Percentiles rank a stretch among this genome's conserved stretches.
Conservation (phyloP, 2,888 invertebrate species). For the Drosophila mercatorum region DNA sequence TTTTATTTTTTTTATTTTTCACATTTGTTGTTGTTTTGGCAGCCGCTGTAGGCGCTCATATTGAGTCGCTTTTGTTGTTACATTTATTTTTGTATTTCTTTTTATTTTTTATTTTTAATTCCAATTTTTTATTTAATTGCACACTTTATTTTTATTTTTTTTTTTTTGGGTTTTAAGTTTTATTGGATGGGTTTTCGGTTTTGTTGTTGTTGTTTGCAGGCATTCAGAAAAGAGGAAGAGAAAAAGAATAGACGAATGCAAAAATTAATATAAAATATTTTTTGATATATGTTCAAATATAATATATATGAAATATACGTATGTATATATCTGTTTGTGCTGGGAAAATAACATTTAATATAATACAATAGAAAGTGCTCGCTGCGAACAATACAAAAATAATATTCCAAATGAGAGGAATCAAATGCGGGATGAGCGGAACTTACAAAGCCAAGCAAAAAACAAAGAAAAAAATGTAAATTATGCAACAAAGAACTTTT, state of each 20-base stretch:
- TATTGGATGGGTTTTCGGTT: slow-evolving; percentile 22
- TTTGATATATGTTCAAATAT: neutral
- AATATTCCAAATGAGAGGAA: neutral
- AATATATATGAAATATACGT: neutral
- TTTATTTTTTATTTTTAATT: slow-evolving; percentile 10
- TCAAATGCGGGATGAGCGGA: neutral
- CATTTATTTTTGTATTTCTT: slow-evolving; percentile 25
- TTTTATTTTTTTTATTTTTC: slow-evolving; percentile 20
- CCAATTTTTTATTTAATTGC: slow-evolving; percentile 25
- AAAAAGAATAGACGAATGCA: slow-evolving; percentile 43
- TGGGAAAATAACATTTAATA: neutral
- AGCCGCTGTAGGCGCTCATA: slow-evolving; percentile 56
- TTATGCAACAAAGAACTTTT: too few species aligned
- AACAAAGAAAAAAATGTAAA: neutral
- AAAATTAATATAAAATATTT: slow-evolving; percentile 30
- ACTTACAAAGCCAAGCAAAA: neutral
- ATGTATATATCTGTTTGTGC: neutral
- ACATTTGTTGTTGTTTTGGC: slow-evolving; percentile 28
- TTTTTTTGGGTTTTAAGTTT: slow-evolving; percentile 20
- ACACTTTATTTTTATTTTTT: slow-evolving; percentile 29
- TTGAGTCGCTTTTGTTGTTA: slow-evolving; percentile 52
- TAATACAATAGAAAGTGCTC: neutral
- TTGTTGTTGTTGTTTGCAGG: slow-evolving; percentile 12
- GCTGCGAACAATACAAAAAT: neutral
- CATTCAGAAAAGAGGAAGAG: slow-evolving; percentile 61